These are phyloP conservation scores for Psittacula derbiana DNA, from an alignment of 2,797 vertebrate species.

Conservation along the genomic window DNA sequence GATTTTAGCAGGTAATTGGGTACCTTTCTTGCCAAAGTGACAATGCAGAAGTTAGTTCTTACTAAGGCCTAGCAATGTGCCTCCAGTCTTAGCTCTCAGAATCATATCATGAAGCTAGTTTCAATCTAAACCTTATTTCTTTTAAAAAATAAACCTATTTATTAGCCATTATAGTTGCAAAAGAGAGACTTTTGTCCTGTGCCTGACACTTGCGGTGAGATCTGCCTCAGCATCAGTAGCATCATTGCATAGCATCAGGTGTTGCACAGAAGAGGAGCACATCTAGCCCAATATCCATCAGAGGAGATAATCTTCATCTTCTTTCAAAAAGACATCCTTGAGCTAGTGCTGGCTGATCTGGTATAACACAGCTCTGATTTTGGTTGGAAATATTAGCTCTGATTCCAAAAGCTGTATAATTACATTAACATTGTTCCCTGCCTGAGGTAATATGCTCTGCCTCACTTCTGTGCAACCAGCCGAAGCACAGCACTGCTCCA, in stretches of 20 bases:
- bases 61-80: not conserved
- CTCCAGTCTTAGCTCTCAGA: not conserved
- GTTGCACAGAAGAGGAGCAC: not conserved
- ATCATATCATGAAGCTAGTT: not conserved
- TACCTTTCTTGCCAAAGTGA: not conserved
- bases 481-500: fast-evolving
- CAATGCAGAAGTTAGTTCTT: not conserved
- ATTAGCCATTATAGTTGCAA: not conserved
- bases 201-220: not conserved
- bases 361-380: not conserved
- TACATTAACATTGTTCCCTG: not conserved
- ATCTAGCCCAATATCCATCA: not conserved
- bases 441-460: conserved; percentile 26
- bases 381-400: conserved; percentile 39
- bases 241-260: not conserved
- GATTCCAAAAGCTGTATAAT: conserved; percentile 40
- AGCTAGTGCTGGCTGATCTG: not conserved
- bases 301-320: not conserved
- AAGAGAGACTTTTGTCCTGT: not conserved
- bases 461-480: not conserved
- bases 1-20: not conserved
- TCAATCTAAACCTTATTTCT: not conserved
- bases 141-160: not conserved
- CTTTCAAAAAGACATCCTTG: not conserved
- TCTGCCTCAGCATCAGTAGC: not conserved